Evolutionary conservation across 2,888 invertebrate species (phyloP), one percentile per base, ranked within the genome.

Genomic region (Phaonia tiefii): DNA sequence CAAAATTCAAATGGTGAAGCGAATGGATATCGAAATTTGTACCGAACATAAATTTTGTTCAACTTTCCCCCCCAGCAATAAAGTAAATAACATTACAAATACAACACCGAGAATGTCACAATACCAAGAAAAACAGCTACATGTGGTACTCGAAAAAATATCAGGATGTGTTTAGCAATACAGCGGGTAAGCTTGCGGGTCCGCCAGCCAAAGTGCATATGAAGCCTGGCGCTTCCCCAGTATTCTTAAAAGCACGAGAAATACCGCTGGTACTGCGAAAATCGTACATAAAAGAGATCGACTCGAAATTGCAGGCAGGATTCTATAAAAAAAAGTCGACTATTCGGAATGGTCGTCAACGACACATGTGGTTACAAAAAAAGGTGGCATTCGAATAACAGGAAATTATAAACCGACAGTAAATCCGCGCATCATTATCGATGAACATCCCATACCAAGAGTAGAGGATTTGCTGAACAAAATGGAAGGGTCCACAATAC

Each of bases 281-380:
- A n/a, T n/a, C n/a, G n/a, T 67, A 72, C 13, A 22, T 42, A 17
- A 51, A 66, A 1, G 60, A 77, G 39, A 77, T 71, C 11, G 72
- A 72, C 51, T 10, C 8, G 0, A 77, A 77, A n/a, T n/a, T n/a
- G n/a, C n/a, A n/a, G n/a, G n/a, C n/a, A n/a, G n/a, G n/a, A n/a
- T n/a, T n/a, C n/a, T n/a, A n/a, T n/a, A n/a, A n/a, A n/a, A n/a
- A n/a, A n/a, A n/a, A 67, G 70, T 77, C 26, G 22, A 42, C 0
- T 70, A 76, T 66, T 72, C 75, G 78, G 51, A 56, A n/a, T n/a
- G n/a, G n/a, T n/a, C n/a, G n/a, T n/a, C n/a, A n/a, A 71, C 77
- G 17, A 75, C 75, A 11, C 75, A 83, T 58, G 69, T 78, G 1
- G 75, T 80, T 10, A 73, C 71, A 7, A 76, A 83, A 22, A 80